Conservation (phyloP, 1,140 invertebrate genomes). For the Dendroctonus ponderosae region DNA sequence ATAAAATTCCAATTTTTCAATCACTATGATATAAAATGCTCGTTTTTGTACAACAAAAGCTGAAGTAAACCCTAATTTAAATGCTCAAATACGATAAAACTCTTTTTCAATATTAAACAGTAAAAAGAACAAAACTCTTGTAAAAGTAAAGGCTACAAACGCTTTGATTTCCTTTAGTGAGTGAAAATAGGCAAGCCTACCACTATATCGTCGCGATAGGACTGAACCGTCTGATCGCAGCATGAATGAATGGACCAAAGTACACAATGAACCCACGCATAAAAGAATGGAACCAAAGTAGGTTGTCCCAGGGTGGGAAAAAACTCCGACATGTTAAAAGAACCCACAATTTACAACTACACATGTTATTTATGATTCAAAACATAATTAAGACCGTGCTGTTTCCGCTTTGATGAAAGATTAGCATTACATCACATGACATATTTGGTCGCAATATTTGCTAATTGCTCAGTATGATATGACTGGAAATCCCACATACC, state of each 20-base stretch:
- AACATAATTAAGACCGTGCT: conserved; percentile 20
- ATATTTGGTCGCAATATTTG: conserved; percentile 9
- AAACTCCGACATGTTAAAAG: conserved; percentile 21
- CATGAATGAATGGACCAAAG: conserved; percentile 28
- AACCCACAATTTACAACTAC: conserved; percentile 35
- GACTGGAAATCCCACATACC: too few species aligned
- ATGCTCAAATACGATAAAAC: too few species aligned
- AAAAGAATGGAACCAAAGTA: conserved; percentile 27
- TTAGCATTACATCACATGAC: conserved; percentile 15
- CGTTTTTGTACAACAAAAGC: too few species aligned
- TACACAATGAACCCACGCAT: conserved; percentile 28
- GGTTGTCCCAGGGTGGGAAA: conserved; percentile 37
- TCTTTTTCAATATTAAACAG: too few species aligned
- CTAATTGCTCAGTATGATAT: not conserved
- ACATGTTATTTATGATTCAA: conserved; percentile 29
- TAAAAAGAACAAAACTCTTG: too few species aligned
- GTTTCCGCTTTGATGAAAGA: conserved; percentile 19
- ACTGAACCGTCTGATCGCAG: conserved; percentile 1
- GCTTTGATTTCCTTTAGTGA: too few species aligned
- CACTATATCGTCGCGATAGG: conserved; percentile 3
- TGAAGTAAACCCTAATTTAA: too few species aligned
- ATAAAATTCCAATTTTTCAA: too few species aligned
- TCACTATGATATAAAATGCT: too few species aligned
- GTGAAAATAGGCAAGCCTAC: too few species aligned
- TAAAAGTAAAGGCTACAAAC: too few species aligned